phyloP scores from a whole-genome alignment of 2,888 invertebrate genomes.

The Gerris lacustris region DNA sequence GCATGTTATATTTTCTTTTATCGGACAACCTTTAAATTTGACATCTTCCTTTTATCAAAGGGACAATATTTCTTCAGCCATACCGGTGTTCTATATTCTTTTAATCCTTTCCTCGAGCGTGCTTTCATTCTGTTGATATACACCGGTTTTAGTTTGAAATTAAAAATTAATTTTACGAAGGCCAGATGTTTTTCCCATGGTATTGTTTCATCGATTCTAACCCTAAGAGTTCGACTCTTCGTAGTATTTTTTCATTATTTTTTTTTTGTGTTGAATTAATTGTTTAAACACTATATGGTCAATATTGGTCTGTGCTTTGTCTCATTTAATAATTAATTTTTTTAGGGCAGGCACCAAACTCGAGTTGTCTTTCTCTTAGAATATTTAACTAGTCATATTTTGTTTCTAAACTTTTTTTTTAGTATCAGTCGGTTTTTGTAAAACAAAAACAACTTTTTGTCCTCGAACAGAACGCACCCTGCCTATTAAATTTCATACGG shows the following conservation, averaged over 20 bases:
- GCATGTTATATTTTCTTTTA: too few species aligned
- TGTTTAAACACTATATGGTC: slow-evolving; percentile 3
- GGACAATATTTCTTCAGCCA: too few species aligned
- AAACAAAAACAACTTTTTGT: too few species aligned
- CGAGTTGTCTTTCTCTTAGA: not conserved
- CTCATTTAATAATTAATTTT: not conserved
- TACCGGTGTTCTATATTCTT: not conserved
- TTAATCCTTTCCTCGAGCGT: not conserved
- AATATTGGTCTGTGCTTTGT: not conserved
- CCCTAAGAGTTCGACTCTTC: not conserved
- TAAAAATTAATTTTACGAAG: not conserved
- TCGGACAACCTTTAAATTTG: too few species aligned
- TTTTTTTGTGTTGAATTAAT: not conserved
- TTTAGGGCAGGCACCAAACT: too few species aligned
- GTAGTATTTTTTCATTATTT: too few species aligned
- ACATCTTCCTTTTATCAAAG: too few species aligned
- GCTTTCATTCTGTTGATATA: not conserved
- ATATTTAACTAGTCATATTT: not conserved
- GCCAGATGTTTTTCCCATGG: slow-evolving; percentile 1
- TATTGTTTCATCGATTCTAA: not conserved
- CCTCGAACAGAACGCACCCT: too few species aligned
- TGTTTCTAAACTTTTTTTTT: slow-evolving; percentile 3
- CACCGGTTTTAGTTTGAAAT: not conserved
- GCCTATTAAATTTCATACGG: too few species aligned
- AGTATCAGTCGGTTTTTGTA: too few species aligned